Evolutionary conservation across 2,797 vertebrate species (phyloP).

Genomic region (Sternarchorhynchus goeldii): DNA sequence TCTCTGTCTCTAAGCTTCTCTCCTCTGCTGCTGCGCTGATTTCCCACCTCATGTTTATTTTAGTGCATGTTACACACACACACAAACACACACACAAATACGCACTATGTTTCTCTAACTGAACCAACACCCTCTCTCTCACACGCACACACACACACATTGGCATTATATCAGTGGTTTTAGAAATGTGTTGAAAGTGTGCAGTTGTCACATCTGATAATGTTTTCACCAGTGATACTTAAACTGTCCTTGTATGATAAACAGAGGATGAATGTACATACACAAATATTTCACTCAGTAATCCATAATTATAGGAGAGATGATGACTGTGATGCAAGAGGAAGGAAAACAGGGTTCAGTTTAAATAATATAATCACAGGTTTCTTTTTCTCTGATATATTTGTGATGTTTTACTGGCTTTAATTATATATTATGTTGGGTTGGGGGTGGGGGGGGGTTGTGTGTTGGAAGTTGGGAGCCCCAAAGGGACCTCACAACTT

Average conservation of each 20-base stretch:
- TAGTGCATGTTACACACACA: slow-evolving; percentile 8
- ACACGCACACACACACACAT: too few relatives aligned
- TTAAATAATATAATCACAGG: too few relatives aligned
- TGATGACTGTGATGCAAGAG: neutral
- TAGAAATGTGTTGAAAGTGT: too few relatives aligned
- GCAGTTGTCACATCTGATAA: neutral
- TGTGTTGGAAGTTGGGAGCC: too few relatives aligned
- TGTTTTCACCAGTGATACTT: slow-evolving; percentile 1
- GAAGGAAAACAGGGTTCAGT: neutral
- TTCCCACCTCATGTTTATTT: slow-evolving; percentile 34
- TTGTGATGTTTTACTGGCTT: too few relatives aligned
- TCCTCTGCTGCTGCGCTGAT: slow-evolving; percentile 1
- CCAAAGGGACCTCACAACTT: too few relatives aligned
- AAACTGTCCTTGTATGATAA: neutral
- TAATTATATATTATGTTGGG: too few relatives aligned
- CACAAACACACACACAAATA: slow-evolving; percentile 3
- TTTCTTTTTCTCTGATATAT: too few relatives aligned
- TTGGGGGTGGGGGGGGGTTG: too few relatives aligned
- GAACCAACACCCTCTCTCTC: neutral
- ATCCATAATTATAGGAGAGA: neutral
- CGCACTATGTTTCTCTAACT: neutral
- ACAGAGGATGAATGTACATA: neutral
- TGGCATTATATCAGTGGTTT: too few relatives aligned
- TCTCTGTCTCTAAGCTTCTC: slow-evolving; percentile 10
- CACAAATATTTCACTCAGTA: neutral